Percentiles rank a stretch among this genome's conserved stretches.
Evolutionary conservation across 1,140 invertebrate species (phyloP).

Genomic region (Euura lappo): DNA sequence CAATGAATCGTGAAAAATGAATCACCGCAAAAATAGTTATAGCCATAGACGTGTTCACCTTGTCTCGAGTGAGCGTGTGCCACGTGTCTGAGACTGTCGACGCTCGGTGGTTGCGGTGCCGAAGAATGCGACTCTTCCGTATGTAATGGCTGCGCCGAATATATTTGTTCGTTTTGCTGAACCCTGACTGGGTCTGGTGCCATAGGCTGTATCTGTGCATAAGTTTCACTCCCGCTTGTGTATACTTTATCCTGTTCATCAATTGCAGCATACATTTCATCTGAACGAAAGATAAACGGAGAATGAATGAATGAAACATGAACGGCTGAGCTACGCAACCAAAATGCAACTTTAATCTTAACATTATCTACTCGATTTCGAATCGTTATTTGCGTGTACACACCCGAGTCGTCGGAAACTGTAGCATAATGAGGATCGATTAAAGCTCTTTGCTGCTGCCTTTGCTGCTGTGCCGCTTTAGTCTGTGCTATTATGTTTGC

Average conservation of each 20-base stretch:
- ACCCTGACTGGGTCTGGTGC: slow-evolving; percentile 60
- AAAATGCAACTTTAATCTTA: neutral
- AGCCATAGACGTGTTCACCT: slow-evolving; percentile 53
- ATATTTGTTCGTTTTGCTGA: slow-evolving; percentile 51
- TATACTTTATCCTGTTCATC: slow-evolving; percentile 80
- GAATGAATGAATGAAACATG: neutral
- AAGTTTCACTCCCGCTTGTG: slow-evolving; percentile 85
- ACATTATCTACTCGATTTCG: neutral
- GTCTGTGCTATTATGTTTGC: slow-evolving; percentile 73
- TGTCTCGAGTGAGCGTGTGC: slow-evolving; percentile 74
- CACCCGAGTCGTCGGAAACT: slow-evolving; percentile 85
- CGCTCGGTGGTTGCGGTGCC: slow-evolving; percentile 65
- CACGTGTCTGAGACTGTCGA: slow-evolving; percentile 67
- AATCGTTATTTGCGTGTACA: slow-evolving; percentile 10
- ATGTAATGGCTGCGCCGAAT: slow-evolving; percentile 30
- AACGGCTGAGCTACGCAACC: neutral
- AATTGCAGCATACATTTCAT: slow-evolving; percentile 90
- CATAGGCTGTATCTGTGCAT: slow-evolving; percentile 82
- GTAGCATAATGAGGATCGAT: slow-evolving; percentile 80
- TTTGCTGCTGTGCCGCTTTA: slow-evolving; percentile 57
- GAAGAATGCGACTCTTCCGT: slow-evolving; percentile 40
- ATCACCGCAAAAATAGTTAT: too few relatives aligned
- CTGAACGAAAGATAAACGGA: slow-evolving; percentile 55
- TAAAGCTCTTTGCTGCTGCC: slow-evolving; percentile 59
- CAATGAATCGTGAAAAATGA: too few relatives aligned